These are phyloP conservation scores for Arion vulgaris DNA, from an alignment of 1,140 invertebrate species.

Conservation along the genomic window DNA sequence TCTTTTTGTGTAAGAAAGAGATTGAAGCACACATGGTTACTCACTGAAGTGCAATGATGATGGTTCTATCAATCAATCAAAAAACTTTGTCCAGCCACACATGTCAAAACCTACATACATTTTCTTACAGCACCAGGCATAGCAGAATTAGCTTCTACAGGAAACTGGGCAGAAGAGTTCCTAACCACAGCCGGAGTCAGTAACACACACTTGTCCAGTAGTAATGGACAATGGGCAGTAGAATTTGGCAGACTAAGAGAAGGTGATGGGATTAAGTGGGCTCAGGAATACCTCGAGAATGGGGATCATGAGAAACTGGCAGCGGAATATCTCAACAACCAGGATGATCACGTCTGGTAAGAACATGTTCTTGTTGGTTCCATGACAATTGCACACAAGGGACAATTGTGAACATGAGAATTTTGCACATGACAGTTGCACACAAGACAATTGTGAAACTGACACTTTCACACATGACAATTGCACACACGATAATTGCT, in stretches of 20 bases:
- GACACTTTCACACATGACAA: too few species aligned
- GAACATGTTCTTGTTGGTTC: not conserved
- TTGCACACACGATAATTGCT: too few species aligned
- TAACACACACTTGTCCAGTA: conserved; percentile 49
- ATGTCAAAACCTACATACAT: too few species aligned
- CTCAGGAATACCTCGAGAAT: conserved; percentile 77
- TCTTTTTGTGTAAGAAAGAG: too few species aligned
- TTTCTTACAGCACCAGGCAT: conserved; percentile 73
- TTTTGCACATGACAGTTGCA: too few species aligned
- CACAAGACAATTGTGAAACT: too few species aligned
- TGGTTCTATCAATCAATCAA: too few species aligned
- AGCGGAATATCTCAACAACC: conserved; percentile 37
- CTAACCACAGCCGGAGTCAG: conserved; percentile 42
- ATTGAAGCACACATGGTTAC: too few species aligned
- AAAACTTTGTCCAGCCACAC: too few species aligned
- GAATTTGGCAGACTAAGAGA: conserved; percentile 39
- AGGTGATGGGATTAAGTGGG: conserved; percentile 73
- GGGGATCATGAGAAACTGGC: conserved; percentile 36
- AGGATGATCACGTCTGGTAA: conserved; percentile 28
- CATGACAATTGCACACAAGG: too few species aligned
- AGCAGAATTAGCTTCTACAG: conserved; percentile 70
- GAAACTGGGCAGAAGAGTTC: conserved; percentile 70
- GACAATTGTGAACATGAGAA: too few species aligned
- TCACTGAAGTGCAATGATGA: too few species aligned
- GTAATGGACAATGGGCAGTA: conserved; percentile 44